Conservation (phyloP, 2,888 invertebrate genomes). For the Eudasyphora cyanicolor region DNA sequence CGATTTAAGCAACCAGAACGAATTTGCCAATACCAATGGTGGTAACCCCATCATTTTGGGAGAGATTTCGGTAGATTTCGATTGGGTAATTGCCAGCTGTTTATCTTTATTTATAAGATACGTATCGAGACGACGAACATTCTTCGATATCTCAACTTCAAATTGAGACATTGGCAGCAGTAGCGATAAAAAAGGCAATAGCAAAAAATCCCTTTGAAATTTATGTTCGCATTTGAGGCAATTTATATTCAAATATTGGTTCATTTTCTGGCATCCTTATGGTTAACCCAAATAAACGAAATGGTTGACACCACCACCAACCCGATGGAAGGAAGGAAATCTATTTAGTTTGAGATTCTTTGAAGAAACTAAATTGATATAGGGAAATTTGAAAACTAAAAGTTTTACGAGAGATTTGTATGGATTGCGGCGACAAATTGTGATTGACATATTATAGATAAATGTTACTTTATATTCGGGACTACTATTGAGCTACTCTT, state of each 20-base stretch:
- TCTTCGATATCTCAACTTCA: conserved; percentile 10
- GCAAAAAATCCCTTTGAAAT: conserved; percentile 38
- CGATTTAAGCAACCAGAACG: conserved; percentile 57
- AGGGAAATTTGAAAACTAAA: background rate
- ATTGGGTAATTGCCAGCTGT: conserved; percentile 66
- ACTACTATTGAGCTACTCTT: too few relatives aligned
- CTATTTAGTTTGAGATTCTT: background rate
- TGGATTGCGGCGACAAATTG: too few relatives aligned
- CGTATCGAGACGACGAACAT: background rate
- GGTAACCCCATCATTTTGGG: conserved; percentile 56
- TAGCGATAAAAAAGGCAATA: conserved; percentile 1
- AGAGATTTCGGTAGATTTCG: conserved; percentile 39
- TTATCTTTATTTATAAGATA: conserved; percentile 55
- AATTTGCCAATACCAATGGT: conserved; percentile 49
- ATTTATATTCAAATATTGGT: conserved; percentile 50
- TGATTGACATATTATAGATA: too few relatives aligned
- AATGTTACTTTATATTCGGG: too few relatives aligned
- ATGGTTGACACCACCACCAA: background rate
- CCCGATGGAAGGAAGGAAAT: background rate
- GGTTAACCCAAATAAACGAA: conserved; percentile 45
- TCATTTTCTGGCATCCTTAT: conserved; percentile 16
- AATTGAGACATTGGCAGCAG: conserved; percentile 21
- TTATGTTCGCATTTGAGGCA: conserved; percentile 31
- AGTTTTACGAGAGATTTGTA: too few relatives aligned
- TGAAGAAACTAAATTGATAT: background rate